These are phyloP conservation scores for Parelbella ahira DNA, from an alignment of 2,888 invertebrate genomes.

Conservation along the genomic window DNA sequence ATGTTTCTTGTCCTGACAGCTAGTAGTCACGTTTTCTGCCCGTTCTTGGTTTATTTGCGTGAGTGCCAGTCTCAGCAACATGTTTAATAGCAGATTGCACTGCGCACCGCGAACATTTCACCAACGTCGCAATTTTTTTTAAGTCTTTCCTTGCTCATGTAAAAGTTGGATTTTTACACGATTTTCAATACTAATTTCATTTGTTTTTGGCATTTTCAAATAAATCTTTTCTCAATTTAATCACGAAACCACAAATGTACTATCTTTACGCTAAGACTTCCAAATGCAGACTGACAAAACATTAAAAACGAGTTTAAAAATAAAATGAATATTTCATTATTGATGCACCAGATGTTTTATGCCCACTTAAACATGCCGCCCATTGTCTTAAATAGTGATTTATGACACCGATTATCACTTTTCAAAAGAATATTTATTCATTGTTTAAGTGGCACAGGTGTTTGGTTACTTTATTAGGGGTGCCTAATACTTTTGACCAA, in stretches of 20 bases:
- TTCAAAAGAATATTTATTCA: slow-evolving; percentile 6
- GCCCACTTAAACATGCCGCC: slow-evolving; percentile 10
- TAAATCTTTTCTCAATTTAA: slow-evolving; percentile 8
- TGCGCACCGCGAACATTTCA: slow-evolving; percentile 9
- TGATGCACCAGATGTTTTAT: slow-evolving; percentile 15
- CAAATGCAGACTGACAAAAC: slow-evolving; percentile 11
- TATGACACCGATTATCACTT: slow-evolving; percentile 4
- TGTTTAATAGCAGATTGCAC: slow-evolving; percentile 25
- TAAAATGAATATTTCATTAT: slow-evolving; percentile 7
- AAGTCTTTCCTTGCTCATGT: slow-evolving; percentile 11
- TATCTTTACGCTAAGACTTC: slow-evolving; percentile 10
- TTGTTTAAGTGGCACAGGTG: slow-evolving; percentile 9
- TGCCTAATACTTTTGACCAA: slow-evolving; percentile 4
- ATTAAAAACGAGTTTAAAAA: slow-evolving; percentile 1
- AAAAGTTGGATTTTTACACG: slow-evolving; percentile 12
- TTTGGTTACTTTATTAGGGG: slow-evolving; percentile 6
- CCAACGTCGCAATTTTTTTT: slow-evolving; percentile 12
- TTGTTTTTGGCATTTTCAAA: slow-evolving; percentile 13
- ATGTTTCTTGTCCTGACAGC: slow-evolving; percentile 26
- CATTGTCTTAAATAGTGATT: slow-evolving; percentile 7
- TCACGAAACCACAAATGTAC: slow-evolving; percentile 10
- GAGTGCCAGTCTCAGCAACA: slow-evolving; percentile 26
- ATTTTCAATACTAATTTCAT: slow-evolving; percentile 14
- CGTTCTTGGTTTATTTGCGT: slow-evolving; percentile 28
- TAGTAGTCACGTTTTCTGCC: slow-evolving; percentile 28